A percentile compares a stretch with the other conserved stretches of the same genome.
Evolutionary conservation across 2,797 vertebrate species (phyloP).

Genomic region (Pangasius sanitwongsei): DNA sequence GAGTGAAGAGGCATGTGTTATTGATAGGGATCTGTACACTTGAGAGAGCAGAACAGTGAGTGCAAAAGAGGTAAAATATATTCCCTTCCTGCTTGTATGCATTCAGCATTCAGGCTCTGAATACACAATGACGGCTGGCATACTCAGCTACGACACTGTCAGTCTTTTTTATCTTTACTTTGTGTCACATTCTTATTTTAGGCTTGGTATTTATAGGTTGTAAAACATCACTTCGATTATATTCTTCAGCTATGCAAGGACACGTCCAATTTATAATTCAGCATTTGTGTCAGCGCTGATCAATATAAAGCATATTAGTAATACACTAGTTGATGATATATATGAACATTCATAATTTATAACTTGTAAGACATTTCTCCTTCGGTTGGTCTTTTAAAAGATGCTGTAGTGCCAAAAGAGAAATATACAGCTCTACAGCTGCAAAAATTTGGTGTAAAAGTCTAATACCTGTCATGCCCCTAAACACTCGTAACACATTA

Average conservation of each 20-base stretch:
- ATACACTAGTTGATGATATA: background rate
- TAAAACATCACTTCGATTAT: background rate
- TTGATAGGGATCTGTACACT: slow-evolving; percentile 37
- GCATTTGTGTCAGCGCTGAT: background rate
- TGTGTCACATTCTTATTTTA: background rate
- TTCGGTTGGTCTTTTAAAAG: background rate
- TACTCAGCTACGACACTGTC: background rate
- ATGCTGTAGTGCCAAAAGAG: background rate
- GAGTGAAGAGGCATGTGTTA: slow-evolving; percentile 20
- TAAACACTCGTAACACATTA: background rate
- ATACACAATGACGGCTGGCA: background rate
- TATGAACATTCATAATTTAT: background rate
- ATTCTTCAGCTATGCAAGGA: background rate
- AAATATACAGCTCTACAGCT: background rate
- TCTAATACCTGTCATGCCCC: background rate
- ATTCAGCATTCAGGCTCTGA: background rate
- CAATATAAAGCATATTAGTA: background rate
- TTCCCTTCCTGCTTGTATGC: slow-evolving; percentile 32
- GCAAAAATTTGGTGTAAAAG: background rate
- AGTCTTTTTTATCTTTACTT: background rate
- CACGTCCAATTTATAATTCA: background rate
- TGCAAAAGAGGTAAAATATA: slow-evolving; percentile 27
- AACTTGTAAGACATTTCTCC: background rate
- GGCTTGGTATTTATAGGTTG: slow-evolving; percentile 5
- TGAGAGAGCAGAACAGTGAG: slow-evolving; percentile 31